Percentiles rank a stretch among this genome's conserved stretches.
phyloP scores from a whole-genome alignment of 2,797 vertebrate species.

The Hafferia zeledoni region DNA sequence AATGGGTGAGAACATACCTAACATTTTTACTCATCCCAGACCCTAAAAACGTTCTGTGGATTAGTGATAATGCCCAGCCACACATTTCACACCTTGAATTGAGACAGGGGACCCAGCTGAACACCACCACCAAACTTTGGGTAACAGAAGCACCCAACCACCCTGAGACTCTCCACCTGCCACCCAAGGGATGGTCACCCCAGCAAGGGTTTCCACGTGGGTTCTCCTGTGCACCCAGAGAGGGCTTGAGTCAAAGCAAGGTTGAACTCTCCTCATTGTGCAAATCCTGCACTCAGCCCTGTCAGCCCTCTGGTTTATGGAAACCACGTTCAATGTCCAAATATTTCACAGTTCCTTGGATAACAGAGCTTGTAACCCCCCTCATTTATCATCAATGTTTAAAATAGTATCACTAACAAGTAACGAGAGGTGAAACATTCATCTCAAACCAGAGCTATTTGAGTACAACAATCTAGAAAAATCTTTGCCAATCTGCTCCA shows the following conservation, averaged over 20 bases:
- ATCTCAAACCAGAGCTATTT: neutral
- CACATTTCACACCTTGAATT: neutral
- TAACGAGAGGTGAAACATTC: neutral
- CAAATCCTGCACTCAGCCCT: neutral
- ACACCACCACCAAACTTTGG: accelerated
- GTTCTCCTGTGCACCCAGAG: accelerated
- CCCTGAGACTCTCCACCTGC: accelerated
- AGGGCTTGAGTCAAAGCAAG: neutral
- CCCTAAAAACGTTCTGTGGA: neutral
- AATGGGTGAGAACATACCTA: neutral
- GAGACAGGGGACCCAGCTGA: neutral
- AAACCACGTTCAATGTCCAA: neutral
- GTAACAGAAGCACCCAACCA: too few relatives aligned
- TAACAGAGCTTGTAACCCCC: neutral
- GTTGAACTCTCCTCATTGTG: neutral
- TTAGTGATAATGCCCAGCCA: neutral
- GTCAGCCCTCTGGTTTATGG: neutral
- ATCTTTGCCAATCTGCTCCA: neutral
- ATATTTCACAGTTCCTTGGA: neutral
- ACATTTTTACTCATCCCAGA: neutral
- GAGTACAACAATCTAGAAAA: neutral
- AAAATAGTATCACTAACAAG: neutral
- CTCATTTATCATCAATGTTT: constrained; percentile 12
- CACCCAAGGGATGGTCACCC: neutral
- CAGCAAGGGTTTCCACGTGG: accelerated